Evolutionary conservation across 2,113 vertebrate genomes (phyloP), one percentile per base, ranked within the genome.

Genomic region (Hymenochirus boettgeri): DNA sequence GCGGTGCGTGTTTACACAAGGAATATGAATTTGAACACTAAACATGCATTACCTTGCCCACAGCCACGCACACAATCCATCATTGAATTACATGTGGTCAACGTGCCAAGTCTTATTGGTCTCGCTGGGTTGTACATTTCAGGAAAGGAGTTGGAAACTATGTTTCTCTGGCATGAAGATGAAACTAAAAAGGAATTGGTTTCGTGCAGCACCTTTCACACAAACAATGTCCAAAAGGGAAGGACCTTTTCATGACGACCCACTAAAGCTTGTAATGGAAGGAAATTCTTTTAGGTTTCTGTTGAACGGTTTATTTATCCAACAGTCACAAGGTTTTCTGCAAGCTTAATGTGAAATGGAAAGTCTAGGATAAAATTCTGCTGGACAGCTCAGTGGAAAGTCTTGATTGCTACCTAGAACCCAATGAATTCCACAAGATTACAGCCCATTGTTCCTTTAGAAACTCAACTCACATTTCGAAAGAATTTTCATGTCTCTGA

Each of bases 121-220:
- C 53, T 69, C 35, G 29, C 31, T 58, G 65, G 65, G 56, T 53
- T 69, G 56, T 35, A 53, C 22, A 53, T 69, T 69, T 69, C 65
- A 60, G 65, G 65, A 69, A 69, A 69, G 48, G 47, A 27, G 37
- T 24, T 53, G 57, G 33, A 59, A 60, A 59, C 33, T 60, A 53
- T 69, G 57, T 60, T 60, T 60, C 11, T 45, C 53, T 69, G 64
- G 64, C 64, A 51, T 46, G 37, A 52, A 10, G 47, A 66, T 45
- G 22, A 60, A 60, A 52, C 52, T 39, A 25, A 23, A 53, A 69
- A 18, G 33, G 31, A 27, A 52, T 46, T 45, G 65, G 15, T 60
- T 69, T 69, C 57, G 60, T 25, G 24, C 59, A 69, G 65, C 56
- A 69, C 65, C 56, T 69, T 69, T 60, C 47, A 46, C 45, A 26